Base-by-base conservation (phyloP, 2,113 vertebrate species). In the Oostethus manadensis region DNA sequence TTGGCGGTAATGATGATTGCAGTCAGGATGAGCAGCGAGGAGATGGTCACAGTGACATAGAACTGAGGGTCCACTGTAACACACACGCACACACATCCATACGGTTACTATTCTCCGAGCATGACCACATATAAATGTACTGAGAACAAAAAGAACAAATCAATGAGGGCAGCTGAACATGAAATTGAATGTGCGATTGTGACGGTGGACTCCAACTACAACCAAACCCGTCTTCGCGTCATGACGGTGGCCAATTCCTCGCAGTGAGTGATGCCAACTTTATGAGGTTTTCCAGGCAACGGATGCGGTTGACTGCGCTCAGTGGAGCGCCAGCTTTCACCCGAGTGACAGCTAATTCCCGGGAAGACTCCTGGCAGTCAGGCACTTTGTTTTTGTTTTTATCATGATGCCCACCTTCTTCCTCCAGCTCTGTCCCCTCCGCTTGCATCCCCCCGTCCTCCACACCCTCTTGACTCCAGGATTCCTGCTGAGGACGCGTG, bases 41-140 rank as follows among this genome's bases (percentile, higher is more conserved):
- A 92, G 82, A 92, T 92, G 78, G 86, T 92, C 81, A 92, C 88
- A 23, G 90, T 92, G 79, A 92, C 90, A 66, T 92, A 92, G 85
- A 92, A 92, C 87, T 92, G 90, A 76, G 90, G 90, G 84, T 92
- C 90, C 76, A 92, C 90, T 91, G 84, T 65, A 84, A 87, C 60
- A 81, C 63, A 84, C 68, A 68, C 58, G 60, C 48, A 76, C 56
- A 70, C 60, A 68, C 1, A 60, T 58, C 15, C 59, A 62, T 40
- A n/a, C 16, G 23, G 35, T 78, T 79, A 79, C 51, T 58, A 8
- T 64, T 69, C 20, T 69, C 50, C 64, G 20, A 71, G 68, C 22
- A 38, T 68, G 64, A 56, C 51, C 44, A 20, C 66, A 58, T 68
- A 44, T 68, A 62, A 68, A 43, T 75, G 60, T 57, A 71, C 70